Evolutionary conservation across 2,888 invertebrate species (phyloP).

Genomic region (Helleia helle): DNA sequence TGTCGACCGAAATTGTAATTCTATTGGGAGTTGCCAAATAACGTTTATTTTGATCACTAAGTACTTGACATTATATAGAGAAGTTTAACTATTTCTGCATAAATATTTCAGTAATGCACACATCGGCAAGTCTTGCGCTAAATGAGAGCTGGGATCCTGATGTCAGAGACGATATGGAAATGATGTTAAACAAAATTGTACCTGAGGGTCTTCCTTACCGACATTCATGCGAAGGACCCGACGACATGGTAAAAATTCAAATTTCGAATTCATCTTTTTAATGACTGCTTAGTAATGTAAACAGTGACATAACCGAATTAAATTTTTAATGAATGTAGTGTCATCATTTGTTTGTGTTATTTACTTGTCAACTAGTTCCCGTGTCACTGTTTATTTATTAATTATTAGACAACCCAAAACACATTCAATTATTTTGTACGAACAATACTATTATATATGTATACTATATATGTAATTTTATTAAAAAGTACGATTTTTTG

Average conservation of each 20-base stretch:
- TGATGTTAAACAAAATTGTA: conserved; percentile 99
- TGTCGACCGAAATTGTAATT: conserved; percentile 24
- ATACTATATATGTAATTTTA: too few species aligned
- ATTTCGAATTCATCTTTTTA: background rate
- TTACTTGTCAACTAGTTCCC: conserved; percentile 4
- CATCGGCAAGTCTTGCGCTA: conserved; percentile 96
- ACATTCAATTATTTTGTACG: too few species aligned
- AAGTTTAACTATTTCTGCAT: conserved; percentile 15
- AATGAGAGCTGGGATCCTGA: conserved; percentile 99
- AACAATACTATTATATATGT: too few species aligned
- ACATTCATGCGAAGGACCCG: conserved; percentile 98
- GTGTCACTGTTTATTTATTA: conserved; percentile 2
- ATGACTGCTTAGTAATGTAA: conserved; percentile 5
- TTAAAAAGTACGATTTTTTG: too few species aligned
- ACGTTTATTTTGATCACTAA: background rate
- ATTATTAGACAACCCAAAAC: background rate
- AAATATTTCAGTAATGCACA: conserved; percentile 90
- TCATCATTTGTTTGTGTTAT: conserved; percentile 7
- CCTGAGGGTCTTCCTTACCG: conserved; percentile 97
- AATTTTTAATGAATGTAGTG: conserved; percentile 2
- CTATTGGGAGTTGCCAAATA: too few species aligned
- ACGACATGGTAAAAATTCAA: conserved; percentile 89
- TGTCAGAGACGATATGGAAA: conserved; percentile 98
- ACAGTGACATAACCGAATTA: conserved; percentile 8
- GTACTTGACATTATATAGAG: conserved; percentile 12